Conservation (phyloP, 1,140 invertebrate species). For the Diabrotica undecimpunctata region DNA sequence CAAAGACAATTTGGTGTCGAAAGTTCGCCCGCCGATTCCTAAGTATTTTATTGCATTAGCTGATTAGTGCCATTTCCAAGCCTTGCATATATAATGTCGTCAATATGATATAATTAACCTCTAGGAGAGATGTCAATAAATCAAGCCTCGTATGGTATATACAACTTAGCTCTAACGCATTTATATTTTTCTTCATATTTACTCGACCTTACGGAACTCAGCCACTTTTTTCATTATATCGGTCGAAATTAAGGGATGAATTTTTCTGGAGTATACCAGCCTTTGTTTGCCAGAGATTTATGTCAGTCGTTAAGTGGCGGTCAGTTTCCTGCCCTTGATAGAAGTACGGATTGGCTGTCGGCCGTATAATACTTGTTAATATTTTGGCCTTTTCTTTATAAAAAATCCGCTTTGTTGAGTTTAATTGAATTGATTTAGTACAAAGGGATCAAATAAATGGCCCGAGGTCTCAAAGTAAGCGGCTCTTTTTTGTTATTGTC, state of each 20-base stretch:
- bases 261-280: not conserved
- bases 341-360: not conserved
- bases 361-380: not conserved
- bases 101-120: too few relatives aligned
- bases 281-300: constrained; percentile 1
- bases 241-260: not conserved
- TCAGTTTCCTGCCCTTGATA: not conserved
- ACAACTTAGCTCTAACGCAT: not conserved
- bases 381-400: not conserved
- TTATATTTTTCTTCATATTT: not conserved
- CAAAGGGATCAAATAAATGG: too few relatives aligned
- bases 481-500: too few relatives aligned
- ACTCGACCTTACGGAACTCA: not conserved
- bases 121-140: not conserved
- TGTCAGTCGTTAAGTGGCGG: not conserved
- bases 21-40: too few relatives aligned
- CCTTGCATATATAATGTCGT: too few relatives aligned
- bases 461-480: too few relatives aligned
- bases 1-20: too few relatives aligned
- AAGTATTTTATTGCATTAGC: too few relatives aligned
- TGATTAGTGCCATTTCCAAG: too few relatives aligned
- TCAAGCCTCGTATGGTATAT: not conserved
- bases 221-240: not conserved
- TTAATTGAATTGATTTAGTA: not conserved
- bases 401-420: not conserved